These are phyloP conservation scores for Drosophila mimetica DNA, from an alignment of 2,888 invertebrate genomes.

Conservation along the genomic window DNA sequence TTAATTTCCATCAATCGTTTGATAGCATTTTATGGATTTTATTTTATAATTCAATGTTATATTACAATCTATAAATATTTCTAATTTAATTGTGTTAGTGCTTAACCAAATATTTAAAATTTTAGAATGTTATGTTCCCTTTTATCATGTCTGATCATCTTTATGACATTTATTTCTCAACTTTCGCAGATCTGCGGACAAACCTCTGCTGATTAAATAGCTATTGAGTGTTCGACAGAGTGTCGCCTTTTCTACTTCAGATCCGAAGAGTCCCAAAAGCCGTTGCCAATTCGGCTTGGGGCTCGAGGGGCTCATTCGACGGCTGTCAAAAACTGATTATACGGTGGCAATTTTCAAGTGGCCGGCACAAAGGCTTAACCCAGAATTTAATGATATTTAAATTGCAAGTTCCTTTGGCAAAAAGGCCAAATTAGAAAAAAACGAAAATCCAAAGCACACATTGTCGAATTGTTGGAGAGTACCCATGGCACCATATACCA, in stretches of 20 bases:
- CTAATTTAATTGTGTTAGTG: too few species aligned
- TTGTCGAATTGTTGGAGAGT: slow-evolving; percentile 12
- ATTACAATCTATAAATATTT: too few species aligned
- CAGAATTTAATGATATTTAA: slow-evolving; percentile 79
- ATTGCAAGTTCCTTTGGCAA: slow-evolving; percentile 75
- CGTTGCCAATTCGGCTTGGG: slow-evolving; percentile 40
- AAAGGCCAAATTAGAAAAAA: slow-evolving; percentile 28
- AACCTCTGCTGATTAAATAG: slow-evolving; percentile 31
- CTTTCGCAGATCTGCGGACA: slow-evolving; percentile 8
- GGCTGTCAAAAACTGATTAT: slow-evolving; percentile 73
- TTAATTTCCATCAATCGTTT: too few species aligned
- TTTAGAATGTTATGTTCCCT: background rate
- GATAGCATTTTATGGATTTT: too few species aligned
- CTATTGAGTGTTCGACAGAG: slow-evolving; percentile 30
- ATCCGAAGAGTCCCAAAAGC: slow-evolving; percentile 8
- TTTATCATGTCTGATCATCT: background rate
- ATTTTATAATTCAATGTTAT: too few species aligned
- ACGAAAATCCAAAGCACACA: slow-evolving; percentile 33
- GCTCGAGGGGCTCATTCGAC: slow-evolving; percentile 17
- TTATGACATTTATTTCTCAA: slow-evolving; percentile 5
- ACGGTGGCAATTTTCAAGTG: slow-evolving; percentile 79
- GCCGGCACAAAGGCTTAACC: slow-evolving; percentile 74
- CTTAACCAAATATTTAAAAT: background rate
- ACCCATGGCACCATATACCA: too few species aligned
- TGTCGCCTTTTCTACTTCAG: slow-evolving; percentile 29